Conservation (phyloP, 2,797 vertebrate genomes). For the Gambusia yucatana region DNA sequence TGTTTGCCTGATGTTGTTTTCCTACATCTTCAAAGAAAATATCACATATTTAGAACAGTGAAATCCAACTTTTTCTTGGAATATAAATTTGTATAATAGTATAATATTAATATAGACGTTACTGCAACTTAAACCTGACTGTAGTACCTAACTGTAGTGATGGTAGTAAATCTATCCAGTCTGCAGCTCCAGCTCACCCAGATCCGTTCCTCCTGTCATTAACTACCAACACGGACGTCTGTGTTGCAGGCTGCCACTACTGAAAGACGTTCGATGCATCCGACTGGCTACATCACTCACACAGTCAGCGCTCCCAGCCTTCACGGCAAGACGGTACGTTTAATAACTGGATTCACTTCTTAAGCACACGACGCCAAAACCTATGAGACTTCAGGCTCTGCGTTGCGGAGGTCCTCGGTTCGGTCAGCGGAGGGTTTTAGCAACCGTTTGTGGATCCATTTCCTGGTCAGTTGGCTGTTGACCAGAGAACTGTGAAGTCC, state of each 20-base stretch:
- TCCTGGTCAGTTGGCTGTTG: constrained; percentile 2
- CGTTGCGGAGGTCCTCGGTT: constrained; percentile 2
- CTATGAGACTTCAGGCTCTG: neutral
- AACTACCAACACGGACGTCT: constrained; percentile 27
- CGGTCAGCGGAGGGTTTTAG: neutral
- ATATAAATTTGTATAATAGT: neutral
- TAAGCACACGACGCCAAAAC: neutral
- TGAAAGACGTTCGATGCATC: constrained; percentile 90
- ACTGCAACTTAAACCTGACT: neutral
- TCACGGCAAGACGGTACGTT: constrained; percentile 93
- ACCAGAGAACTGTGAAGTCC: neutral
- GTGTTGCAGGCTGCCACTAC: constrained; percentile 83
- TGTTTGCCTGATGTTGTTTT: neutral
- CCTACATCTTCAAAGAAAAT: neutral
- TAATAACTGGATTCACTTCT: neutral
- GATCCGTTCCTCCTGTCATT: neutral
- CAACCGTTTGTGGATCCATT: neutral
- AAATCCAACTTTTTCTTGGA: neutral
- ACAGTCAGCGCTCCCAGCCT: constrained; percentile 96
- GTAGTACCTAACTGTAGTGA: neutral
- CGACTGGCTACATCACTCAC: constrained; percentile 94
- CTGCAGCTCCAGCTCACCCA: neutral
- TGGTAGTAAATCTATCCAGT: neutral
- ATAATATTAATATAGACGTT: no score
- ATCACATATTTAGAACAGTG: neutral